Evolutionary conservation across 2,888 invertebrate species (phyloP).

Genomic region (Nasonovia ribisnigri): DNA sequence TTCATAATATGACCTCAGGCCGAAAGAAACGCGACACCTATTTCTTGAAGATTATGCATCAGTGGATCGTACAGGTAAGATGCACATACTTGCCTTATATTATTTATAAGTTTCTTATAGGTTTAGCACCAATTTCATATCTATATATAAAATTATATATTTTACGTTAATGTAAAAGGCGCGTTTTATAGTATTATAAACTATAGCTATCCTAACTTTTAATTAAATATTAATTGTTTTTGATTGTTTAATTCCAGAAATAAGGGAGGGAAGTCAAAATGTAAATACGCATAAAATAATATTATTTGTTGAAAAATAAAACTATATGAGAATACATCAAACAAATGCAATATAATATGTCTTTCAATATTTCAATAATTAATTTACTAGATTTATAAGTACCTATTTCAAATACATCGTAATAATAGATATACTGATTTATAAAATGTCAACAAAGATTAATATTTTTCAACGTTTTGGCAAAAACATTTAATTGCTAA

Average conservation of each 20-base stretch:
- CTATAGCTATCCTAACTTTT: background rate
- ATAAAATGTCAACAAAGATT: conserved; percentile 14
- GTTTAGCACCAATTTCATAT: background rate
- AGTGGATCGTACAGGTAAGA: background rate
- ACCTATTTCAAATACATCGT: background rate
- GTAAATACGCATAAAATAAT: background rate
- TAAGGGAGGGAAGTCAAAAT: background rate
- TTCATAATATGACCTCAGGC: background rate
- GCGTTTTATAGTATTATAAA: background rate
- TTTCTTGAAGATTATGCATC: background rate
- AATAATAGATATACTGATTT: conserved; percentile 15
- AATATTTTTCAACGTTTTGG: conserved; percentile 21
- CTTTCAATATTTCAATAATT: too few relatives aligned
- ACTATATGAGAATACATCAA: background rate
- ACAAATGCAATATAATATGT: background rate
- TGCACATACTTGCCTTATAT: background rate
- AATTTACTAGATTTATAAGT: background rate
- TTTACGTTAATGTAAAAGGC: background rate
- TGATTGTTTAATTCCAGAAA: background rate
- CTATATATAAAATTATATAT: background rate
- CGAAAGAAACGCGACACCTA: background rate
- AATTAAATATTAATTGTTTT: conserved; percentile 12
- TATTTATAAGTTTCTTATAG: background rate
- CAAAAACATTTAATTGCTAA: conserved; percentile 20
- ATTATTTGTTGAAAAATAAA: background rate